Percentiles rank a stretch among this genome's conserved stretches.
These are phyloP conservation scores for Ahaetulla prasina DNA, from an alignment of 2,113 vertebrate species.

Conservation along the genomic window DNA sequence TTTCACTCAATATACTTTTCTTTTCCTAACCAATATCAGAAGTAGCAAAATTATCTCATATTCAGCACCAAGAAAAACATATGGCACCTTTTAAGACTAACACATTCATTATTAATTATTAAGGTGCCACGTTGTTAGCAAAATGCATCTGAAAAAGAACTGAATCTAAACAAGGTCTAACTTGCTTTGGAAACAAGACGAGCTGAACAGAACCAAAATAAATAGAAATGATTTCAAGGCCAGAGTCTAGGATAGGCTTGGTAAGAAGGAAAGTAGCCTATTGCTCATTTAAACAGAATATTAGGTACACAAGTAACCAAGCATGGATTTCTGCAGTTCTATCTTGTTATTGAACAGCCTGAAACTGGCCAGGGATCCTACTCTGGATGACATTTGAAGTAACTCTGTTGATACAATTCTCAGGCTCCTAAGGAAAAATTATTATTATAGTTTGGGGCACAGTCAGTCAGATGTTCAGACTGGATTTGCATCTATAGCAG, in stretches of 20 bases:
- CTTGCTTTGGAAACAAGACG: background rate
- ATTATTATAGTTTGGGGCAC: background rate
- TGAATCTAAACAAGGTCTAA: background rate
- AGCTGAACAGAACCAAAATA: background rate
- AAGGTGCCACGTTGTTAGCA: background rate
- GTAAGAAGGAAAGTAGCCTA: background rate
- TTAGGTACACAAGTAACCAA: background rate
- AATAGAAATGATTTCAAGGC: background rate
- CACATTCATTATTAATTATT: background rate
- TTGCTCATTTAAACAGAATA: background rate
- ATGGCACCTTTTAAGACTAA: background rate
- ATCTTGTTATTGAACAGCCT: background rate
- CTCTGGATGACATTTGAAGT: background rate
- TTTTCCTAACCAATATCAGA: background rate
- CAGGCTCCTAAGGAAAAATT: background rate
- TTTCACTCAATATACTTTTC: constrained; percentile 6
- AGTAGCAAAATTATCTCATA: background rate
- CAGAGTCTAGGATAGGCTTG: background rate
- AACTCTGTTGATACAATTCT: background rate
- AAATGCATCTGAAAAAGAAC: background rate
- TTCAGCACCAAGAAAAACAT: background rate
- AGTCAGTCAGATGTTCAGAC: background rate
- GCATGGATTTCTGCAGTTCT: background rate
- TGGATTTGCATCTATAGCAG: background rate
- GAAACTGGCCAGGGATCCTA: background rate